Evolutionary conservation across 2,797 vertebrate species (phyloP).

Genomic region (Epinephelus awoara): DNA sequence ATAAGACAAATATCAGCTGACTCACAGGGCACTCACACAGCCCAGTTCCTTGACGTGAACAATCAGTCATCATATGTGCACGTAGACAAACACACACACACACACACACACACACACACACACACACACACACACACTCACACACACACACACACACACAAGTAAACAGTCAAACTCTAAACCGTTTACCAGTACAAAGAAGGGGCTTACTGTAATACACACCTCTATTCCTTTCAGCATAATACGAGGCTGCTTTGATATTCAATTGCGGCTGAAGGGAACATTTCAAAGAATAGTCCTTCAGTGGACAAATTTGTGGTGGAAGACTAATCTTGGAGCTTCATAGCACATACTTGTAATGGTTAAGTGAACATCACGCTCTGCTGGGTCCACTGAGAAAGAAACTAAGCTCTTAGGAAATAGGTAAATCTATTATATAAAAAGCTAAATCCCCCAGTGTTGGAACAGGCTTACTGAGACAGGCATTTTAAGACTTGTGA

Average conservation of each 20-base stretch:
- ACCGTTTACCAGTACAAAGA: constrained; percentile 35
- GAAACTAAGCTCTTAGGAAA: constrained; percentile 65
- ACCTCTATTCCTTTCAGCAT: constrained; percentile 7
- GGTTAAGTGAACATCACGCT: constrained; percentile 60
- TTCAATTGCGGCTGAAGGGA: constrained; percentile 15
- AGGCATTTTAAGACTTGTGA: constrained; percentile 69
- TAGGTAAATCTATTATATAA: constrained; percentile 79
- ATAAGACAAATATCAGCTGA: constrained; percentile 87
- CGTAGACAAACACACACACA: constrained; percentile 13
- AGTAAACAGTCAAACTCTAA: constrained; percentile 32
- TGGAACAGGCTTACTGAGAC: constrained; percentile 66
- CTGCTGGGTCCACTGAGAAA: constrained; percentile 59
- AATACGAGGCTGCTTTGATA: constrained; percentile 26
- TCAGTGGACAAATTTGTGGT: constrained; percentile 35
- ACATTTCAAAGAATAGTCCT: constrained; percentile 12
- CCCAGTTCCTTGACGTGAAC: constrained; percentile 65
- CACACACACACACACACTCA: neutral
- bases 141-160: neutral
- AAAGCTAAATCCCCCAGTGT: constrained; percentile 66
- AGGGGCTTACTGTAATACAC: constrained; percentile 33
- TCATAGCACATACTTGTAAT: constrained; percentile 23
- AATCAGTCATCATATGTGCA: constrained; percentile 54
- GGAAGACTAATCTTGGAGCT: constrained; percentile 24
- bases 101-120: constrained; percentile 11
- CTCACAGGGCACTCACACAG: constrained; percentile 60